Conservation (phyloP, 2,888 invertebrate species). For the Drosophila incognita region DNA sequence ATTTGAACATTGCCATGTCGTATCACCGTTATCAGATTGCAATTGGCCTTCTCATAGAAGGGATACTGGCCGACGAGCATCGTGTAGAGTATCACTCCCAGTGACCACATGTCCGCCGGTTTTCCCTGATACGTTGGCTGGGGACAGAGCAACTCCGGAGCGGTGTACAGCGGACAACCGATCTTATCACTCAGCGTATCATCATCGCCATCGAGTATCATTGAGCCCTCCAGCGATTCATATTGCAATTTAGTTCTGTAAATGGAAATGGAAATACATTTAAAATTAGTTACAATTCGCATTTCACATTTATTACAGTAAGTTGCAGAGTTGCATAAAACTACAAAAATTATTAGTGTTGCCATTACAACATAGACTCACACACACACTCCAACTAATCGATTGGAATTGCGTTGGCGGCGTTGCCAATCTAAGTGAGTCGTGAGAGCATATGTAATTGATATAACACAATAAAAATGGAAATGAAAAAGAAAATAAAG, state of each 20-base stretch:
- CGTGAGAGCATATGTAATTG: constrained; percentile 61
- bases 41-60: constrained; percentile 84
- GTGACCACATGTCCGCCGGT: constrained; percentile 84
- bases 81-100: constrained; percentile 84
- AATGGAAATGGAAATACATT: constrained; percentile 35
- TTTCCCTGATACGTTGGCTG: constrained; percentile 83
- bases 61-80: constrained; percentile 84
- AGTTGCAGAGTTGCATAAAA: constrained; percentile 56
- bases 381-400: constrained; percentile 52
- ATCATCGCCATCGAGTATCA: constrained; percentile 82
- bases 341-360: constrained; percentile 56
- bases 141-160: constrained; percentile 83
- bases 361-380: constrained; percentile 57
- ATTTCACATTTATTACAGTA: constrained; percentile 30
- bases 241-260: constrained; percentile 84
- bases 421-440: constrained; percentile 46
- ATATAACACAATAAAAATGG: constrained; percentile 30
- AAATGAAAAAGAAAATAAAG: not conserved
- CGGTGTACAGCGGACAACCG: constrained; percentile 84
- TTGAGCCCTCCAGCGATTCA: constrained; percentile 84
- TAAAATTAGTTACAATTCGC: constrained; percentile 2
- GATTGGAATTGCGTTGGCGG: constrained; percentile 71
- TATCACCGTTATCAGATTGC: constrained; percentile 83
- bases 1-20: constrained; percentile 83
- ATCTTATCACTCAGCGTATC: constrained; percentile 84